These are phyloP conservation scores for Thermophis baileyi DNA, from an alignment of 2,113 vertebrate genomes.

Conservation along the genomic window DNA sequence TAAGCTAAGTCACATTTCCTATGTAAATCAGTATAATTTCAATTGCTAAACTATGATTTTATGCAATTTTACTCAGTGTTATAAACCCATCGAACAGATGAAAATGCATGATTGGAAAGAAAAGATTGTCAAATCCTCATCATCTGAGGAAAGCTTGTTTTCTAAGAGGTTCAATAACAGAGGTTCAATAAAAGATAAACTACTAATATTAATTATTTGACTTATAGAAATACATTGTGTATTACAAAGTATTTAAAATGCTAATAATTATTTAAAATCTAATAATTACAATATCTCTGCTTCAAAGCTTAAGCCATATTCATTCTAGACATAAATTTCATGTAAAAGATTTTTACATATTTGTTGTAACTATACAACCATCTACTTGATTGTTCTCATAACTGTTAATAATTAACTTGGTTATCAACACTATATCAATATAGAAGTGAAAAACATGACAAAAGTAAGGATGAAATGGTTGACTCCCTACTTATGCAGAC, in stretches of 20 bases:
- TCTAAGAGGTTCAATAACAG: neutral
- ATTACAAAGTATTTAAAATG: neutral
- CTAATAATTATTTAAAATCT: neutral
- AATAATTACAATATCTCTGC: neutral
- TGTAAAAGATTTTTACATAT: neutral
- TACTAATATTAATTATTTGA: neutral
- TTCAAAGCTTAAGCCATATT: neutral
- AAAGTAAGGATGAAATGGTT: neutral
- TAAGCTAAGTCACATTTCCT: neutral
- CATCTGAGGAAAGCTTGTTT: neutral
- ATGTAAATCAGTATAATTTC: neutral
- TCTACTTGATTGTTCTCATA: neutral
- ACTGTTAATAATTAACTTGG: neutral
- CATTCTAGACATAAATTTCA: neutral
- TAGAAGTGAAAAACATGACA: neutral
- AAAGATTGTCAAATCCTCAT: neutral
- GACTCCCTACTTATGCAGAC: neutral
- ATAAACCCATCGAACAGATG: neutral
- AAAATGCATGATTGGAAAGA: neutral
- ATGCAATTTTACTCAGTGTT: neutral
- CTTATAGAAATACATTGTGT: neutral
- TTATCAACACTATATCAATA: neutral
- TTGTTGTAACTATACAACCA: neutral
- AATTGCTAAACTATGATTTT: neutral
- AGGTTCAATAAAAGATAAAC: neutral